Evolutionary conservation across 2,113 vertebrate genomes (phyloP), one percentile per base, ranked within the genome.

Genomic region (Pandion haliaetus): DNA sequence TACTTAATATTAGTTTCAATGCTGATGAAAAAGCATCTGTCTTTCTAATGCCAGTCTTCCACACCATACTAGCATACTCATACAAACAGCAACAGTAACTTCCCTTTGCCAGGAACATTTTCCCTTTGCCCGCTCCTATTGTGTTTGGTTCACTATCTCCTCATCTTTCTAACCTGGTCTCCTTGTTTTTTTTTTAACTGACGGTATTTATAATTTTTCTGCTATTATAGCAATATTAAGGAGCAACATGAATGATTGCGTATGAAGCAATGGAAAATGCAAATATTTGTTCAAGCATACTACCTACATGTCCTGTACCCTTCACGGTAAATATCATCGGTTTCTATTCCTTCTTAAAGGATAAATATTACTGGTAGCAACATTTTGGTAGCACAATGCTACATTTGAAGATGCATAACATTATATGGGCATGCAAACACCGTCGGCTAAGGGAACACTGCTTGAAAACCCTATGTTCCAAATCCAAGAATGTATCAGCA

Each of bases 241-340:
- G n/a, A 63, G 26, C 26, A 79, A 54, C 16, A 24, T 1, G 4
- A 73, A n/a, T 19, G 50, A 71, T 1, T 38, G 11, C 0, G 0
- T 17, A 38, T 13, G 24, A 94, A 90, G 62, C 61, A 45, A 71
- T 38, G 63, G 80, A 76, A 94, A 87, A 96, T n/a, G 18, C 69
- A 81, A 82, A 62, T 42, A 24, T 52, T 76, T 63, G 24, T 36
- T 88, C 44, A 61, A 5, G 8, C n/a, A 5, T 32, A 25, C 21
- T 31, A 42, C 49, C 88, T 70, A 12, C 6, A 16, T 5, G 15
- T 65, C 73, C 57, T 44, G 6, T 29, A 42, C 9, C 4, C 57
- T 76, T 24, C 31, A 52, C 3, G 29, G 76, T 21, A 80, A 91
- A 57, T 7, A 57, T 23, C 8, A 86, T 1, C 2, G 1, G 29